Evolutionary conservation across 2,113 vertebrate genomes (phyloP).

Genomic region (Vombatus ursinus): DNA sequence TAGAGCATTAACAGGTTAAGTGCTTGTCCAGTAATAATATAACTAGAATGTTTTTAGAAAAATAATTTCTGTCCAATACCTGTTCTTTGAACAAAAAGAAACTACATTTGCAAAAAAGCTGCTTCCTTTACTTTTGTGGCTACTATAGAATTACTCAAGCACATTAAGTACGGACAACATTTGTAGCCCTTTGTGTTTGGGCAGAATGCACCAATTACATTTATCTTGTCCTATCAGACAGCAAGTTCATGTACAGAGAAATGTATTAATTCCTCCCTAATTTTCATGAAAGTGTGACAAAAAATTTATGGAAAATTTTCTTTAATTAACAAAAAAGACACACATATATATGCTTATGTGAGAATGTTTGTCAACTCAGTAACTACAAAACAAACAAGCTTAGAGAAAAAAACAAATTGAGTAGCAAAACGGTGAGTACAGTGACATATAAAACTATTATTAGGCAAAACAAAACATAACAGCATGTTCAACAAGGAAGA

Average conservation of each 20-base stretch:
- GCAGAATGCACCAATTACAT: background rate
- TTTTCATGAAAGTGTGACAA: background rate
- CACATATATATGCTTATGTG: background rate
- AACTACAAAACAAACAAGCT: background rate
- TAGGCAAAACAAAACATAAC: background rate
- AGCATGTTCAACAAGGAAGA: background rate
- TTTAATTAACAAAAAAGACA: background rate
- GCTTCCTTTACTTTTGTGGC: background rate
- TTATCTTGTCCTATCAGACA: background rate
- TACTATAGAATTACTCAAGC: background rate
- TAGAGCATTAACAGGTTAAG: background rate
- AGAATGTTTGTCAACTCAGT: background rate
- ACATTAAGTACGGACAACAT: background rate
- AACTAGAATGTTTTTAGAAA: background rate
- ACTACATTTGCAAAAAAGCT: background rate
- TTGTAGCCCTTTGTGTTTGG: background rate
- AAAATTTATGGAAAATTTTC: background rate
- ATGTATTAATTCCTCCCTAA: background rate
- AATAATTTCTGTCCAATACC: background rate
- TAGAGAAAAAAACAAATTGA: background rate
- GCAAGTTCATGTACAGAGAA: background rate
- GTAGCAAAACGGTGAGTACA: background rate
- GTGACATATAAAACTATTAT: background rate
- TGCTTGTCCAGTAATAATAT: background rate
- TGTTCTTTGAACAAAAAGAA: too few species aligned